phyloP scores from a whole-genome alignment of 2,888 invertebrate species.

The Nymphalis urticae region DNA sequence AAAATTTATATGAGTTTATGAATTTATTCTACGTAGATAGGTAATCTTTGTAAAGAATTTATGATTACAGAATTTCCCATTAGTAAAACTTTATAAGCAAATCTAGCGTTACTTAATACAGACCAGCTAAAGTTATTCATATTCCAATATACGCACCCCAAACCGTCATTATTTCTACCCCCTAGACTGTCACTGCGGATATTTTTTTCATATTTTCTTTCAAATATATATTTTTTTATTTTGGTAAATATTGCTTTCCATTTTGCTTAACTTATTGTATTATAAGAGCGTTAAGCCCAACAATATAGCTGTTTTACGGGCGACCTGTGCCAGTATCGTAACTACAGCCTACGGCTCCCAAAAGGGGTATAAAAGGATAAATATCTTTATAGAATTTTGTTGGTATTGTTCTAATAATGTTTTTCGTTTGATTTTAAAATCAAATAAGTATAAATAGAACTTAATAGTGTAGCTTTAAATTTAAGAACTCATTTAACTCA shows the following conservation, averaged over 20 bases:
- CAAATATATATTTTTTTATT: neutral
- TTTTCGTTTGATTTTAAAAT: neutral
- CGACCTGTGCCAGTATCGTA: neutral
- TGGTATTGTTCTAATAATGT: neutral
- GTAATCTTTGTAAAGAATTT: neutral
- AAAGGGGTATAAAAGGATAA: neutral
- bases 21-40: too few relatives aligned
- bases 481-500: too few relatives aligned
- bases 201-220: too few relatives aligned
- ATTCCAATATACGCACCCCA: too few relatives aligned
- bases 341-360: neutral
- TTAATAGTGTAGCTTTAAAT: too few relatives aligned
- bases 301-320: conserved; percentile 3
- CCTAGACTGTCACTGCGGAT: too few relatives aligned
- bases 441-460: neutral
- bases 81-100: neutral
- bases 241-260: neutral
- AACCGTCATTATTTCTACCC: too few relatives aligned
- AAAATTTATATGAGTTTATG: too few relatives aligned
- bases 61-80: neutral
- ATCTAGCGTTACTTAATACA: too few relatives aligned
- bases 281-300: conserved; percentile 2
- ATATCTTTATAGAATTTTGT: neutral
- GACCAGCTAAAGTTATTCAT: too few relatives aligned
- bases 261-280: neutral